phyloP scores from a whole-genome alignment of 1,140 invertebrate genomes.

The Cydia splendana region DNA sequence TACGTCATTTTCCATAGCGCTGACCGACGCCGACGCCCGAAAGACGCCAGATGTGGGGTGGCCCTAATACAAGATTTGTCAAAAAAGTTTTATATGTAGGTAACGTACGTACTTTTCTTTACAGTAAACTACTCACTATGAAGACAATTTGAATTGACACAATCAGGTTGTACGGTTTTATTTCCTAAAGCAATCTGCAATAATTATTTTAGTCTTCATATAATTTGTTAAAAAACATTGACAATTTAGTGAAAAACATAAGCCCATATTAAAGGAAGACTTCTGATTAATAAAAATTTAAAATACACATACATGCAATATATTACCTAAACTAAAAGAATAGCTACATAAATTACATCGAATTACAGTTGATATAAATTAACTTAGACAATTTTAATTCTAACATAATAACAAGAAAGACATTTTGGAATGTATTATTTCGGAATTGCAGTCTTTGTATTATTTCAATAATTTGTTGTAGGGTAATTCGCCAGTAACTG shows the following conservation, averaged over 20 bases:
- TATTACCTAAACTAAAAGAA: conserved; percentile 36
- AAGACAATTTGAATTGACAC: too few relatives aligned
- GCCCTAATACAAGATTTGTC: too few relatives aligned
- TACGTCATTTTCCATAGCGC: too few relatives aligned
- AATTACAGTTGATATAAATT: conserved; percentile 61
- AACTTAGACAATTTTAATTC: conserved; percentile 46
- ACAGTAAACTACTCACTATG: too few relatives aligned
- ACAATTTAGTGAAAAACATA: background rate
- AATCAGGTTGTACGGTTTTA: too few relatives aligned
- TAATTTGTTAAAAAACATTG: background rate
- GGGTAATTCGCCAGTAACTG: too few relatives aligned
- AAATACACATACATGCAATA: conserved; percentile 4
- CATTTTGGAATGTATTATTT: conserved; percentile 61
- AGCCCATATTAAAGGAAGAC: conserved; percentile 48
- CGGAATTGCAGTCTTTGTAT: conserved; percentile 55
- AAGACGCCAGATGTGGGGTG: too few relatives aligned
- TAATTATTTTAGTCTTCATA: background rate
- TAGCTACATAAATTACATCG: conserved; percentile 43
- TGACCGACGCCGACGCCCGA: too few relatives aligned
- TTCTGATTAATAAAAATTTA: conserved; percentile 35
- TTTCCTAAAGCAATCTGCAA: too few relatives aligned
- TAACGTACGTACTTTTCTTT: too few relatives aligned
- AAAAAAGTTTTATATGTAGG: too few relatives aligned
- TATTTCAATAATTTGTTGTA: background rate
- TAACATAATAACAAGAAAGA: conserved; percentile 44